Evolutionary conservation across 2,797 vertebrate species (phyloP), one percentile per base, ranked within the genome.

Genomic region (Alca torda): DNA sequence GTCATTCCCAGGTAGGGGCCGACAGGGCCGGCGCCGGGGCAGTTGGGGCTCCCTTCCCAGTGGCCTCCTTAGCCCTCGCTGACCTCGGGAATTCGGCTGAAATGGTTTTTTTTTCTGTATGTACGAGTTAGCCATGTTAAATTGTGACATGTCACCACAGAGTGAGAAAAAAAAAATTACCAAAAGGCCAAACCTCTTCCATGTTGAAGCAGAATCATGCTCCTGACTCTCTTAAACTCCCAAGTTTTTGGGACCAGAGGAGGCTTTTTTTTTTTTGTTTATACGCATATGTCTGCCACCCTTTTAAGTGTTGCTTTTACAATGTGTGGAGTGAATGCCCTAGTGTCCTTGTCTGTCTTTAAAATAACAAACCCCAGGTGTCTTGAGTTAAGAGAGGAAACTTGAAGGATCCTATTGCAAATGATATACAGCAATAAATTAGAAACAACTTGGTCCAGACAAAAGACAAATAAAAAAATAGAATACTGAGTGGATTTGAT

Each of bases 311-410:
- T 74, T 95, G 89, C 90, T 98, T 98, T 97, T 96, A 97, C 90
- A 96, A 77, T 15, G 68, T 96, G 96, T 95, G 95, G 94, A 96
- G 87, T 92, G 95, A 97, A 87, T 96, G 82, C 87, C 86, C 81
- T 92, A 69, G 64, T 81, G 93, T 91, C 88, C 88, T 93, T 91
- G 79, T 90, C 93, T 94, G 78, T 87, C 88, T 90, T 95, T 94
- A 94, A 95, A 95, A 96, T 97, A 98, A 98, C 92, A 97, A 90
- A 95, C 91, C 85, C 73, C 98, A 98, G 97, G 97, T 98, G 98
- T 96, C 69, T 25, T 74, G 89, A 95, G 87, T 98, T 97, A 84
- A 79, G 70, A 93, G 74, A 96, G 94, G 97, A 97, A 97, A 90
- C 64, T 24, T 82, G 51, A 89, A 81, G 95, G 90, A 93, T 98